A percentile compares a stretch with the other conserved stretches of the same genome.
These are phyloP conservation scores for Achlya flavicornis DNA, from an alignment of 2,888 invertebrate genomes.

Conservation along the genomic window DNA sequence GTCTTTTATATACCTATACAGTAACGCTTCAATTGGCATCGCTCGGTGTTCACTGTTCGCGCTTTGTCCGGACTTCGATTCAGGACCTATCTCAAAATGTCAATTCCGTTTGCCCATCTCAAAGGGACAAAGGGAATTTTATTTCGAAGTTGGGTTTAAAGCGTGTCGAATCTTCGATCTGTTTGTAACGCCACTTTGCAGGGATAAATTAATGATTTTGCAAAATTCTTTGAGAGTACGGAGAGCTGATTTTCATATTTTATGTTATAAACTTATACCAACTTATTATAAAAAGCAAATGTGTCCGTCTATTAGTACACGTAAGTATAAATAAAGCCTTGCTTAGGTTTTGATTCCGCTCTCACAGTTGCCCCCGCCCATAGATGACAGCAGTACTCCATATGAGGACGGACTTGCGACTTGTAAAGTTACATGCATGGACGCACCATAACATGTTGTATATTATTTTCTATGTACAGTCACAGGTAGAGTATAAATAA, in stretches of 20 bases:
- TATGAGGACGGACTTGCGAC: too few species aligned
- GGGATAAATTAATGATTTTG: not conserved
- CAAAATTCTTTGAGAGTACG: not conserved
- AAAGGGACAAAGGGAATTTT: slow-evolving; percentile 27
- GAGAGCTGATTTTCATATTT: not conserved
- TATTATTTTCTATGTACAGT: too few species aligned
- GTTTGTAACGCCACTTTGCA: not conserved
- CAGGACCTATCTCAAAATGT: slow-evolving; percentile 30
- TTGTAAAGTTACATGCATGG: too few species aligned
- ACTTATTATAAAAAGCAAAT: too few species aligned
- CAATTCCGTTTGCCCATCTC: slow-evolving; percentile 25
- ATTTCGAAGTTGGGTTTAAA: slow-evolving; percentile 18
- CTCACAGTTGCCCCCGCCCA: too few species aligned
- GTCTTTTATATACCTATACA: not conserved
- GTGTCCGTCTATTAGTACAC: not conserved
- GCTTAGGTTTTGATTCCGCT: too few species aligned
- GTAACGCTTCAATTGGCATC: not conserved
- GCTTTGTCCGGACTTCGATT: not conserved
- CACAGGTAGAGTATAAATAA: too few species aligned
- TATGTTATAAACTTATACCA: not conserved
- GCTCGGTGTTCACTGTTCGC: not conserved
- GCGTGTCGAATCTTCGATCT: slow-evolving; percentile 33
- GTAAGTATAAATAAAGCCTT: not conserved
- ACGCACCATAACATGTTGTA: too few species aligned
- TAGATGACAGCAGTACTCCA: too few species aligned